phyloP scores from a whole-genome alignment of 2,113 vertebrate species.

The Odocoileus hemionus region DNA sequence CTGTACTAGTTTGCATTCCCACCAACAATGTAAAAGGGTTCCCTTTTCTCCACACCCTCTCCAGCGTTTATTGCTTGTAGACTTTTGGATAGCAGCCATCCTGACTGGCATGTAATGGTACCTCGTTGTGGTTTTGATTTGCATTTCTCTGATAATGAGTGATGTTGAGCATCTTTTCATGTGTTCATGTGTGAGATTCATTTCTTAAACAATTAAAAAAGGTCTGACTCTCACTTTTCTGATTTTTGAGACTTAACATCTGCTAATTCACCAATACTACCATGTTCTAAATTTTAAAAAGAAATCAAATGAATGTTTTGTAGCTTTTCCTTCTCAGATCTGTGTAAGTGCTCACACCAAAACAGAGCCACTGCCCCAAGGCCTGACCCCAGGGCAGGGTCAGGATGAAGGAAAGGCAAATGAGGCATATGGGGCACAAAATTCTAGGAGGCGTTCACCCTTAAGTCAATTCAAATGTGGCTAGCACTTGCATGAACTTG shows the following conservation, averaged over 20 bases:
- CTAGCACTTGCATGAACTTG: rapidly evolving
- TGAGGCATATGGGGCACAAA: background rate
- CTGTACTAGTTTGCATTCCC: too few relatives aligned
- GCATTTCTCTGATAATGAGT: too few relatives aligned
- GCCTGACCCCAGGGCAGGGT: background rate
- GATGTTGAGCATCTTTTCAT: too few relatives aligned
- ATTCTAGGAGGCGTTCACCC: background rate
- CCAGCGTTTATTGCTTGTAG: too few relatives aligned
- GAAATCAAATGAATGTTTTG: background rate
- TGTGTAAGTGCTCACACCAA: background rate
- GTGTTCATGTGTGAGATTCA: background rate
- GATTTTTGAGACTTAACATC: background rate
- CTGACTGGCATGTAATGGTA: too few relatives aligned
- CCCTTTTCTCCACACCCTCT: too few relatives aligned
- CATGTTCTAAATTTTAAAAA: background rate
- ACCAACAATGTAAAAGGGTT: too few relatives aligned
- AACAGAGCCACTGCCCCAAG: background rate
- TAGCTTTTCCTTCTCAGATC: background rate
- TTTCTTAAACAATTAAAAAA: background rate
- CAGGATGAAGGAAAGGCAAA: background rate
- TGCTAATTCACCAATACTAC: background rate
- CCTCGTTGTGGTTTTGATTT: too few relatives aligned
- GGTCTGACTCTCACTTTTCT: background rate
- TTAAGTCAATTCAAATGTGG: background rate
- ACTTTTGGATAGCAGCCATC: too few relatives aligned